Base-by-base conservation (phyloP, 2,888 invertebrate genomes). In the Meandrusa payeni region DNA sequence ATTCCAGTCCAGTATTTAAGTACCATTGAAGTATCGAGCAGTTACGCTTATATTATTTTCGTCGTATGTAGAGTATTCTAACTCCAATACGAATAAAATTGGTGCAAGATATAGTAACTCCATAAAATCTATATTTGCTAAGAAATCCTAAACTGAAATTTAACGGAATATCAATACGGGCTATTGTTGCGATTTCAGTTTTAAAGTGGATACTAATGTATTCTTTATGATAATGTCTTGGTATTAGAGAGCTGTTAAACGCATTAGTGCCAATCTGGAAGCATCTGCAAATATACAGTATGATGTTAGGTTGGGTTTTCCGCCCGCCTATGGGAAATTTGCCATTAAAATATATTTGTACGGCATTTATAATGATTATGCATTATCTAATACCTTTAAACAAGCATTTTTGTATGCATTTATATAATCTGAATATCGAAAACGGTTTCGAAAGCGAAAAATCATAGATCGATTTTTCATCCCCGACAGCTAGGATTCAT, bases 1-100 rank as follows among this genome's bases (percentile, higher is more conserved):
- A n/a, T n/a, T n/a, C n/a, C n/a, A n/a, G n/a, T n/a, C n/a, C n/a
- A n/a, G n/a, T n/a, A n/a, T n/a, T n/a, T n/a, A n/a, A n/a, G n/a
- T n/a, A n/a, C n/a, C n/a, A n/a, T n/a, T n/a, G n/a, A n/a, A n/a
- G n/a, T n/a, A n/a, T n/a, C n/a, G n/a, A n/a, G n/a, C n/a, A n/a
- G n/a, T n/a, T n/a, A n/a, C n/a, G n/a, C n/a, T n/a, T n/a, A n/a
- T n/a, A n/a, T n/a, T n/a, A n/a, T n/a, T n/a, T n/a, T n/a, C n/a
- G n/a, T n/a, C n/a, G n/a, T n/a, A n/a, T n/a, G n/a, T n/a, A n/a
- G n/a, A n/a, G n/a, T n/a, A n/a, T n/a, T n/a, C n/a, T n/a, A n/a
- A n/a, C 52, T 53, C 60, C 54, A 60, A 60, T 60, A 69, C 68
- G 12, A 66, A 73, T 79, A 75, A 75, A 76, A 69, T 55, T 50